phyloP scores from a whole-genome alignment of 2,113 vertebrate species.

The Odocoileus virginianus region DNA sequence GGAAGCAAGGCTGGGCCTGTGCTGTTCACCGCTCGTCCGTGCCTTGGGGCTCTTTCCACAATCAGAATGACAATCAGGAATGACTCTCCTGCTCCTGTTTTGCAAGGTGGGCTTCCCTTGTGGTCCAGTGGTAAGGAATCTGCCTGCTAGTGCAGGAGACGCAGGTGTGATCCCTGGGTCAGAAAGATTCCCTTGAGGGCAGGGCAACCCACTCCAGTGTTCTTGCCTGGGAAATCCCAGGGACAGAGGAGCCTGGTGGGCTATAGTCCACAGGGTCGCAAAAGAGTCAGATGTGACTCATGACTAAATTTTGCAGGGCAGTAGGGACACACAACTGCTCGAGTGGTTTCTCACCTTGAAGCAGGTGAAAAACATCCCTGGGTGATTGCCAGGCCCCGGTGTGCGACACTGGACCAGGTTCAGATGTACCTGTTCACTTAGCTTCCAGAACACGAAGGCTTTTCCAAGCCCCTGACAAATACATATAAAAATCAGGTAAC shows the following conservation, averaged over 20 bases:
- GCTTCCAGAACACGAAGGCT: not conserved
- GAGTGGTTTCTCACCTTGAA: not conserved
- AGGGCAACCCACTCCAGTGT: not conserved
- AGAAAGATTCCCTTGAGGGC: not conserved
- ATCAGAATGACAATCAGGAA: not conserved
- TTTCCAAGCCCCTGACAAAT: not conserved
- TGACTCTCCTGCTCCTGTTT: not conserved
- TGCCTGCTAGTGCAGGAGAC: not conserved
- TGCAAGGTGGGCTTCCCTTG: not conserved
- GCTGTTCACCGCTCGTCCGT: not conserved
- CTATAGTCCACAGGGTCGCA: not conserved
- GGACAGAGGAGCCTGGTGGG: not conserved
- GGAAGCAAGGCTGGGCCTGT: not conserved
- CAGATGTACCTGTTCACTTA: not conserved
- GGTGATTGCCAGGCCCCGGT: not conserved
- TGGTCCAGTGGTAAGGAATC: not conserved
- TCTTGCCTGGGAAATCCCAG: not conserved
- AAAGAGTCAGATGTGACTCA: not conserved
- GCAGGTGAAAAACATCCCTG: not conserved
- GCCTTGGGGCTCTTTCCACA: not conserved
- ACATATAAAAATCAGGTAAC: not conserved
- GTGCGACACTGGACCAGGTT: not conserved
- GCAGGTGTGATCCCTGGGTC: not conserved
- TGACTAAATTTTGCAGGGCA: not conserved
- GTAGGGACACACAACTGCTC: not conserved